Base-by-base conservation (phyloP, 2,113 vertebrate species). In the Murina feae region DNA sequence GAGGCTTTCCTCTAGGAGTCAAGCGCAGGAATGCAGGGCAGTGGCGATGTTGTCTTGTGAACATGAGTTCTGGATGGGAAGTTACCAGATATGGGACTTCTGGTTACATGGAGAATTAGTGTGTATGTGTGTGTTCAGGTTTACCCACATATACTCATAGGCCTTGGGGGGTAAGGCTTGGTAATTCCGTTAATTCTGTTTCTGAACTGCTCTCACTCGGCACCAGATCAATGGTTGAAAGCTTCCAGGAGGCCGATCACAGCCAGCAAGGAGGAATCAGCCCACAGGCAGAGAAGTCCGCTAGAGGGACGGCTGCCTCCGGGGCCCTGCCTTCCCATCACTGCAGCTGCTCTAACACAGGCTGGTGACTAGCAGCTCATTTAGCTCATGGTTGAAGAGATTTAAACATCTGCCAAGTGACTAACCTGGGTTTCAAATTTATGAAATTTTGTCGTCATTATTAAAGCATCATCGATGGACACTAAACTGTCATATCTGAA, bases 1-100 rank as follows among this genome's bases (percentile, higher is more conserved):
- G 13, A 53, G 39, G 17, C 39, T 6, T 78, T 91, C 53, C 88
- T 69, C 58, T 76, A 49, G 69, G n/a, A 91, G 51, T 80, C 55
- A 53, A 89, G n/a, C 58, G 51, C n/a, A 28, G 49, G 63, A 65
- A 14, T 51, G 17, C 9, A 5, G 4, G 32, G 1, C 30, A 39
- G 18, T 60, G 17, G 51, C 55, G 30, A 8, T 92, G 74, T 55
- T 81, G 81, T 89, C 84, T 30, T 94, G 87, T 47, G 37, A 90
- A 85, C 79, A 6, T 47, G 35, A 79, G 21, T 89, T 79, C 82
- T 44, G n/a, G 42, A 49, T 1, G 42, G 44, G 86, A 75, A 53
- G 37, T 92, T 74, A 55, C 47, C 78, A 69, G 83, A 60, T 66
- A 44, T 3, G 28, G 25, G 39, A 84, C 83, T 86, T 95, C 42